These are phyloP conservation scores for Pygocentrus nattereri DNA, from an alignment of 2,797 vertebrate genomes.

Conservation along the genomic window DNA sequence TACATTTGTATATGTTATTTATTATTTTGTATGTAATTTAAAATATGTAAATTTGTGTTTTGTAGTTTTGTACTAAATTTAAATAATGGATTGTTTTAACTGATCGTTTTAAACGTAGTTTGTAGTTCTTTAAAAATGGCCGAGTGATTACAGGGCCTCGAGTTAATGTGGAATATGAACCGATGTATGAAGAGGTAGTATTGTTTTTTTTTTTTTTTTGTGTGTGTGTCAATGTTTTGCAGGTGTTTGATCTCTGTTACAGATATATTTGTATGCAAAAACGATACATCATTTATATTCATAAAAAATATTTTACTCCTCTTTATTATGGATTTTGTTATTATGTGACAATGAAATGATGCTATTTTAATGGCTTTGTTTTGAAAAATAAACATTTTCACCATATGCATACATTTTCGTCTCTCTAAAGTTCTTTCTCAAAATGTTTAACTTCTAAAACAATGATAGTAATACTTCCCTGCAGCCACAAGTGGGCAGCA, in stretches of 20 bases:
- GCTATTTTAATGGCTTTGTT: slow-evolving; percentile 18
- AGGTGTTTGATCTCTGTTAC: no score
- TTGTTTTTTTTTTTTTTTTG: not conserved
- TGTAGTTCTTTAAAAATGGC: not conserved
- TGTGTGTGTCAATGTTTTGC: no score
- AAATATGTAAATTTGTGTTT: not conserved
- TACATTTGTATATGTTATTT: slow-evolving; percentile 38
- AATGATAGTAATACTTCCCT: not conserved
- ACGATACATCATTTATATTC: not conserved
- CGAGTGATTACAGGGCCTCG: not conserved
- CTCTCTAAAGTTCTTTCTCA: no score
- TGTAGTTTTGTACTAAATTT: slow-evolving; percentile 20
- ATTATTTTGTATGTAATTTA: slow-evolving; percentile 37
- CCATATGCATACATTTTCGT: not conserved
- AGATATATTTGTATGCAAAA: slow-evolving; percentile 1
- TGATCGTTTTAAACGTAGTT: not conserved
- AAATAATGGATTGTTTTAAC: not conserved
- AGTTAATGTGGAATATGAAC: not conserved
- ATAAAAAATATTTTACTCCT: slow-evolving; percentile 1
- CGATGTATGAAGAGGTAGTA: not conserved
- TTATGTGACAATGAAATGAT: not conserved
- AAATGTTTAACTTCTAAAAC: no score
- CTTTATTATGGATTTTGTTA: slow-evolving; percentile 7
- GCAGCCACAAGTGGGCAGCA: not conserved
- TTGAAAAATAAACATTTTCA: slow-evolving; percentile 10